Evolutionary conservation across 2,113 vertebrate genomes (phyloP).

Genomic region (Aegithalos caudatus): DNA sequence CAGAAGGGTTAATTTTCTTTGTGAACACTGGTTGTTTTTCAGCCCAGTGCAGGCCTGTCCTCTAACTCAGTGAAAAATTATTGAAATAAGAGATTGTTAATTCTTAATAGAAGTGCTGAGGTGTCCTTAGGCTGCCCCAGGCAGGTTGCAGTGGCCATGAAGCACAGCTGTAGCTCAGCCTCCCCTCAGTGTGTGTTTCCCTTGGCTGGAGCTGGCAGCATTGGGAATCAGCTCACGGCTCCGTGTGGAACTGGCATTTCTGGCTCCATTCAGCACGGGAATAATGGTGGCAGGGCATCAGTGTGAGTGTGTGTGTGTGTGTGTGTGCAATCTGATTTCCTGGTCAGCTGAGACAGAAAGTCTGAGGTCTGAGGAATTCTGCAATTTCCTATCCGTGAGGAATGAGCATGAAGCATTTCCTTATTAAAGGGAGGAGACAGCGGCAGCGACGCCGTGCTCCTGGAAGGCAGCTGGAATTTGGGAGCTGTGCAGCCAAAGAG

Average conservation of each 20-base stretch:
- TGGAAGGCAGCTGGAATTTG: not conserved
- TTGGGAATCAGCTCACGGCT: not conserved
- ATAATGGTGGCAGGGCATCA: not conserved
- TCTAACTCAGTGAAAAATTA: not conserved
- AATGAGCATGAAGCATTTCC: slow-evolving; percentile 11
- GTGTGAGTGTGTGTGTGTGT: not conserved
- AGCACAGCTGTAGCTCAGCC: not conserved
- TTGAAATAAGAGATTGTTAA: not conserved
- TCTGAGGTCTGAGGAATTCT: slow-evolving; percentile 11
- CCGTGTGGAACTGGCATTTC: not conserved
- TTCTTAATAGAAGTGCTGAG: not conserved
- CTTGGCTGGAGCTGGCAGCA: not conserved
- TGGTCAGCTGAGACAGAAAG: slow-evolving; percentile 7
- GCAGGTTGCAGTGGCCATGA: not conserved
- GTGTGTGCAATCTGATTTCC: not conserved
- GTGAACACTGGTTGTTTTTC: not conserved
- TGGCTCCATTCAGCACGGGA: not conserved
- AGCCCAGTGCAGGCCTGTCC: not conserved
- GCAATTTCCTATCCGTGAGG: slow-evolving; percentile 11
- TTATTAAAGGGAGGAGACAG: not conserved
- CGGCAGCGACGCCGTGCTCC: not conserved
- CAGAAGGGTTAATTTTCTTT: not conserved
- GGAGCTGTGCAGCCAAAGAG: not conserved
- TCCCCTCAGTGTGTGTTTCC: not conserved
- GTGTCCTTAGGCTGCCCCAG: not conserved